Conservation (phyloP, 1,140 invertebrate genomes). For the Apis cerana region DNA sequence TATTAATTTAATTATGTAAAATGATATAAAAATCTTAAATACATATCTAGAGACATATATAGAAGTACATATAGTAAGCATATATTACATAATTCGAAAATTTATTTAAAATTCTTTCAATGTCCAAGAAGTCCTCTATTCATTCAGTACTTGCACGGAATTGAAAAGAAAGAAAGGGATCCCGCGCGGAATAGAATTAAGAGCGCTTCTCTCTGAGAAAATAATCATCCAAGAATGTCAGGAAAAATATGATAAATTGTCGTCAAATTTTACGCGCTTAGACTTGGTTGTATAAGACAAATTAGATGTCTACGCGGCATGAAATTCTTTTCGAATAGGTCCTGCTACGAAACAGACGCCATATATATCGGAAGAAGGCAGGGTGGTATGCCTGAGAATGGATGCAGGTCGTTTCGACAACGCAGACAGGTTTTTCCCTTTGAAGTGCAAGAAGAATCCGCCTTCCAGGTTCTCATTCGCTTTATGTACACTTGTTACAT, state of each 20-base stretch:
- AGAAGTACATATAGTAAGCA: no score
- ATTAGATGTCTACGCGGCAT: conserved; percentile 12
- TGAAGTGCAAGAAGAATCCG: conserved; percentile 33
- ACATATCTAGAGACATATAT: no score
- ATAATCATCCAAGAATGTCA: neutral
- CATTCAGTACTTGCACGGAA: neutral
- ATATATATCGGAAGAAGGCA: conserved; percentile 36
- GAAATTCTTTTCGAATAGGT: conserved; percentile 25
- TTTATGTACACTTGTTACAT: no score
- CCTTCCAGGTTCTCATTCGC: conserved; percentile 63
- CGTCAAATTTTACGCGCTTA: conserved; percentile 4
- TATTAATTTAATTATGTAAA: no score
- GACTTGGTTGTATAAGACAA: conserved; percentile 5
- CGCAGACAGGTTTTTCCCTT: conserved; percentile 64
- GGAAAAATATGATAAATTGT: conserved; percentile 21
- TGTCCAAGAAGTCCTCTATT: no score
- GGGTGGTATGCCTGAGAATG: conserved; percentile 34
- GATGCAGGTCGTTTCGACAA: conserved; percentile 60
- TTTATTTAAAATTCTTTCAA: neutral
- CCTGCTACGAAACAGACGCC: conserved; percentile 21
- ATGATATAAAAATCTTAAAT: no score
- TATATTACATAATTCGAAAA: neutral
- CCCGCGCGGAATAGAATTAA: neutral
- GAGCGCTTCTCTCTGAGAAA: neutral
- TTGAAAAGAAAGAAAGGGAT: neutral